phyloP scores from a whole-genome alignment of 2,113 vertebrate genomes.

The Hymenochirus boettgeri region DNA sequence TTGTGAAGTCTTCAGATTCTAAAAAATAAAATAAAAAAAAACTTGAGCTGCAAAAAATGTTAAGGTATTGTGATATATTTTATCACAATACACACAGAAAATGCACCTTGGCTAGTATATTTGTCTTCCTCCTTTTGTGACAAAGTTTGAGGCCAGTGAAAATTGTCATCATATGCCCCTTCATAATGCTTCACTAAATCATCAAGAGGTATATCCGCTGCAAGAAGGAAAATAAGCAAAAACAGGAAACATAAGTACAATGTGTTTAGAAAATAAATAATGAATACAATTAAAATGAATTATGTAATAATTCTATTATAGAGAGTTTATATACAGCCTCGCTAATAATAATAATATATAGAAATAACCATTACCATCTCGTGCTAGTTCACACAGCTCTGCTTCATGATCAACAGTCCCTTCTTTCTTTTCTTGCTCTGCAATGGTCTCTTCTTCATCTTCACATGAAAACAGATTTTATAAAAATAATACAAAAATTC shows the following conservation, averaged over 20 bases:
- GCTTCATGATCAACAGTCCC: constrained; percentile 72
- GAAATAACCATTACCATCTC: constrained; percentile 58
- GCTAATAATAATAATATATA: no score
- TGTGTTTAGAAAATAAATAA: no score
- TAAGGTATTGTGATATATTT: no score
- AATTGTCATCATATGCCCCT: constrained; percentile 82
- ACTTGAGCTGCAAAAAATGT: background rate
- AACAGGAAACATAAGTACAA: background rate
- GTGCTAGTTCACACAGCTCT: constrained; percentile 68
- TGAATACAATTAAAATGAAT: no score
- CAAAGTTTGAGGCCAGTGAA: constrained; percentile 80
- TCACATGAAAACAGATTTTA: constrained; percentile 47
- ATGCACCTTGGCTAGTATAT: constrained; percentile 66
- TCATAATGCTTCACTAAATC: constrained; percentile 85
- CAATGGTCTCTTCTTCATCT: constrained; percentile 86
- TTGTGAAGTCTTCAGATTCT: constrained; percentile 64
- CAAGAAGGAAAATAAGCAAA: background rate
- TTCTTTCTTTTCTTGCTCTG: constrained; percentile 82
- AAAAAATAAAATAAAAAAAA: constrained; percentile 30
- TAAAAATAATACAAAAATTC: background rate
- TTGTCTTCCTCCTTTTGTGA: constrained; percentile 75
- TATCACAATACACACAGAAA: background rate
- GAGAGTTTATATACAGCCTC: no score
- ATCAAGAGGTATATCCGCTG: constrained; percentile 86
- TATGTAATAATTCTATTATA: no score